Base-by-base conservation (phyloP, 2,113 vertebrate species). In the Eptesicus fuscus region DNA sequence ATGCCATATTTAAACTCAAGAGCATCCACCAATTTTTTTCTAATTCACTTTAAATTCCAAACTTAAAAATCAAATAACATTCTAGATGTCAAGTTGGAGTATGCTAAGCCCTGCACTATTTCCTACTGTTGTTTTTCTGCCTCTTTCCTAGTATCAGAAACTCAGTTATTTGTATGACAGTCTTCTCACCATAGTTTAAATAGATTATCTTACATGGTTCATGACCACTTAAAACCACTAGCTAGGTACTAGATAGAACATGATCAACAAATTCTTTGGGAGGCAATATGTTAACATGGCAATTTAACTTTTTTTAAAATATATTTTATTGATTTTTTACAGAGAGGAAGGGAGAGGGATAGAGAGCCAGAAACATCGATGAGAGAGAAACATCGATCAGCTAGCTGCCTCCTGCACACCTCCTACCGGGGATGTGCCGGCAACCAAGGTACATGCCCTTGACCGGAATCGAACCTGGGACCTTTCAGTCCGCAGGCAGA, bases 21-120 rank as follows among this genome's bases (percentile, higher is more conserved):
- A 73, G 84, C 84, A 88, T 18, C 63, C 76, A 73, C 13, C 83
- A 42, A 85, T 32, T 93, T 82, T 88, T 79, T 84, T 70, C 35
- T 92, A 89, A 83, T 76, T 93, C 47, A 78, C 70, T 93, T 95
- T 82, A 86, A 89, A 91, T 77, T 73, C 35, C 25, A 91, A 78
- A 77, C 44, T 80, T 95, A 56, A 91, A 85, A 82, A 88, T 7
- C 5, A 5, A 61, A 32, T 56, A 35, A 87, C 42, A 92, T 92
- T 90, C 47, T 69, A 23, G 40, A 53, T 83, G 20, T 83, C 74
- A 70, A 47, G 20, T 14, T 9, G 16, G 37, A 37, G 42, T 65
- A 74, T 9, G 22, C 11, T 44, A 76, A 94, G 35, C 32, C 9
- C 47, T 65, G 40, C 37, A 85, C 35, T 88, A 73, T 77, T 42